Conservation (phyloP, 2,888 invertebrate species). For the Hedya salicella region DNA sequence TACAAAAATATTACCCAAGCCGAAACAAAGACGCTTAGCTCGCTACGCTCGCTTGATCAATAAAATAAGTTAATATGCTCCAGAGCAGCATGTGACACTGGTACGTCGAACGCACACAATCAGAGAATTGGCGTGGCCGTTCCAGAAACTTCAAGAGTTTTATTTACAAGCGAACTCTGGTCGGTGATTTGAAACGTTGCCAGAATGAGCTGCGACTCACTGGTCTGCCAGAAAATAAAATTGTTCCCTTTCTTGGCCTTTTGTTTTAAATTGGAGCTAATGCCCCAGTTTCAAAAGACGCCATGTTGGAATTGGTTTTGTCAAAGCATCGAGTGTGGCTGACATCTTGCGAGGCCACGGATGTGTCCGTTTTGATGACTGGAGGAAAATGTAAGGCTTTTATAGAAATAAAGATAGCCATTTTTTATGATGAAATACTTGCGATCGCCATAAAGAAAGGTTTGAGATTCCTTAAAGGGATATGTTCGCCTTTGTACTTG, state of each 20-base stretch:
- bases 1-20: too few relatives aligned
- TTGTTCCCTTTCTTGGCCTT: slow-evolving; percentile 47
- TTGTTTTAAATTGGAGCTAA: slow-evolving; percentile 47
- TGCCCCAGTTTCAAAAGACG: slow-evolving; percentile 50
- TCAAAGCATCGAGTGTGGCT: slow-evolving; percentile 23
- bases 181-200: slow-evolving; percentile 64
- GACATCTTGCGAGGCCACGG: slow-evolving; percentile 11
- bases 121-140: slow-evolving; percentile 26
- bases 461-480: too few relatives aligned
- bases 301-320: slow-evolving; percentile 48
- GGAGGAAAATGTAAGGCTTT: too few relatives aligned
- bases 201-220: slow-evolving; percentile 55
- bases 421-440: too few relatives aligned
- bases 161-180: slow-evolving; percentile 57
- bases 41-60: too few relatives aligned
- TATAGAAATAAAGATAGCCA: too few relatives aligned
- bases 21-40: too few relatives aligned
- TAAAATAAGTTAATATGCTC: too few relatives aligned
- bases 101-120: slow-evolving; percentile 19
- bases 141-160: slow-evolving; percentile 45
- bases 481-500: too few relatives aligned
- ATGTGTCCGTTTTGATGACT: slow-evolving; percentile 1
- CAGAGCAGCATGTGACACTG: background rate
- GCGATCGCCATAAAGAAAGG: too few relatives aligned
- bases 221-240: slow-evolving; percentile 55